Evolutionary conservation across 1,140 invertebrate genomes (phyloP).

Genomic region (Nasonia longicornis): DNA sequence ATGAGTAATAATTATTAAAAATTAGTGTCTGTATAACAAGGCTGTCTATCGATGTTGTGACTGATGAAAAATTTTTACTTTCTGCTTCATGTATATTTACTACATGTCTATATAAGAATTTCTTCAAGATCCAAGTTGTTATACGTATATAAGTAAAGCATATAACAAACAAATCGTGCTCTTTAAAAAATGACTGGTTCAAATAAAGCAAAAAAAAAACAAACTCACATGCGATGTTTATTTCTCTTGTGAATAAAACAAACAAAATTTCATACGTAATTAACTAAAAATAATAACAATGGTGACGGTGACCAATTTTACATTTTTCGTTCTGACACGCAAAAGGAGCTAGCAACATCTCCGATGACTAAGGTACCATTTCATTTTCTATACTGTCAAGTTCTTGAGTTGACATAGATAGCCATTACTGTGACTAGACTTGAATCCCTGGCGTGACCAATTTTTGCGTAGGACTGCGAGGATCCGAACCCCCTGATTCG

Average conservation of each 20-base stretch:
- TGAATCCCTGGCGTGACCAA: conserved; percentile 71
- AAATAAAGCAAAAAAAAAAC: conserved; percentile 40
- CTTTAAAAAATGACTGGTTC: conserved; percentile 68
- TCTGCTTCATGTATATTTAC: conserved; percentile 45
- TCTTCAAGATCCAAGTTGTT: conserved; percentile 48
- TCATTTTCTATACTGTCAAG: conserved; percentile 66
- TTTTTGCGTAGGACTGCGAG: conserved; percentile 93
- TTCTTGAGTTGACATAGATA: conserved; percentile 67
- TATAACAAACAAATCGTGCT: conserved; percentile 63
- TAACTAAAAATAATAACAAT: conserved; percentile 66
- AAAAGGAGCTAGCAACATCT: conserved; percentile 71
- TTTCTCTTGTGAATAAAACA: conserved; percentile 43
- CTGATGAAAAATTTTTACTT: conserved; percentile 40
- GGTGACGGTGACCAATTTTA: conserved; percentile 71
- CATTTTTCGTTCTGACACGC: conserved; percentile 71
- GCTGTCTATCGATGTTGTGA: conserved; percentile 40
- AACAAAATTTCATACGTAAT: conserved; percentile 54
- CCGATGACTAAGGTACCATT: conserved; percentile 70
- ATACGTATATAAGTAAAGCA: conserved; percentile 21
- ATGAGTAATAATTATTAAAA: conserved; percentile 11
- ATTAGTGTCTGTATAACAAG: conserved; percentile 37
- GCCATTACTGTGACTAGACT: conserved; percentile 69
- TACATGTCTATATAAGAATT: conserved; percentile 46
- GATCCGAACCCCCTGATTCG: conserved; percentile 99
- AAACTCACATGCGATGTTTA: conserved; percentile 52